Evolutionary conservation across 2,113 vertebrate species (phyloP).

Genomic region (Tauraco erythrolophus): DNA sequence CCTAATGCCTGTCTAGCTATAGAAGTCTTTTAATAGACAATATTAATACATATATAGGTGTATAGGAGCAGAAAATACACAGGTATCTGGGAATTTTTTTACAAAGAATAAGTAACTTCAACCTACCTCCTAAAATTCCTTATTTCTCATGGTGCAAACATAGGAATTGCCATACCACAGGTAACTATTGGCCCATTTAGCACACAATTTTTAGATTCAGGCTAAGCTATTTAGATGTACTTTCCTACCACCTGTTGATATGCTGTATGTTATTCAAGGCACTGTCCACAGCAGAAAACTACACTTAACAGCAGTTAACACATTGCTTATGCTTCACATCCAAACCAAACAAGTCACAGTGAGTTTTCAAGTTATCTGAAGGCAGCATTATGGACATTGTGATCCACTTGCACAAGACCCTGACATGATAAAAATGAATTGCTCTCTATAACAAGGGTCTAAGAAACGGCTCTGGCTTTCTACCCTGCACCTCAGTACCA

Average conservation of each 20-base stretch:
- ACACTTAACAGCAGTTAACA: background rate
- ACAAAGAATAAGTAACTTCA: background rate
- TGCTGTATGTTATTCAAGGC: background rate
- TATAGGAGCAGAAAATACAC: background rate
- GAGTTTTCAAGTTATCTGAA: background rate
- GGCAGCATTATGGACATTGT: background rate
- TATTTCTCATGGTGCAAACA: background rate
- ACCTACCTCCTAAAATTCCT: background rate
- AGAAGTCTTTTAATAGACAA: background rate
- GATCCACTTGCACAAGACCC: background rate
- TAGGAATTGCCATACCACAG: background rate
- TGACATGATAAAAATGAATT: background rate
- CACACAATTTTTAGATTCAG: background rate
- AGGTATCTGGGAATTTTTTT: background rate
- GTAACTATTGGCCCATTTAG: background rate
- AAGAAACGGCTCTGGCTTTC: background rate
- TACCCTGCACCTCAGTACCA: background rate
- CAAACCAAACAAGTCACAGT: background rate
- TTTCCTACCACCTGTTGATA: background rate
- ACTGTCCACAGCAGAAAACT: background rate
- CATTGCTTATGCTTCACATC: background rate
- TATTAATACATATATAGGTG: background rate
- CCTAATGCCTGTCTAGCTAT: background rate
- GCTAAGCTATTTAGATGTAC: background rate
- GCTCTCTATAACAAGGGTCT: background rate